Evolutionary conservation across 2,888 invertebrate species (phyloP).

Genomic region (Eupeodes latifasciatus): DNA sequence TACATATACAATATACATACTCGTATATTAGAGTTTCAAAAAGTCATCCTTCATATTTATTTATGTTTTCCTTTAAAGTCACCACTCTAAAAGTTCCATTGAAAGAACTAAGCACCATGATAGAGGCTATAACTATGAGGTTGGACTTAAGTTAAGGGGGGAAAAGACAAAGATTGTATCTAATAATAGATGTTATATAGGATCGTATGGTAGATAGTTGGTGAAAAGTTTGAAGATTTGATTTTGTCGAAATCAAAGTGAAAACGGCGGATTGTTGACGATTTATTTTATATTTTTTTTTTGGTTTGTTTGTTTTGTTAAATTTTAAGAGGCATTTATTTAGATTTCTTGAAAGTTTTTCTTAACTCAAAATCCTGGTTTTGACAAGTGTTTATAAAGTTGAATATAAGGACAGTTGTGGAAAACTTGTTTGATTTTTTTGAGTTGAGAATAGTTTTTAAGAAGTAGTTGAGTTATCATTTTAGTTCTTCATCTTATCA

Average conservation of each 20-base stretch:
- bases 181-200: neutral
- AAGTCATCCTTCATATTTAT: conserved; percentile 56
- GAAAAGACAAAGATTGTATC: neutral
- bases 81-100: neutral
- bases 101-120: neutral
- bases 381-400: neutral
- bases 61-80: conserved; percentile 12
- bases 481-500: too few relatives aligned
- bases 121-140: neutral
- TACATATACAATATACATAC: too few relatives aligned
- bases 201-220: neutral
- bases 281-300: neutral
- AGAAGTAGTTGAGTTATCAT: too few relatives aligned
- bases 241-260: neutral
- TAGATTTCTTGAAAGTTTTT: conserved; percentile 1
- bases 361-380: neutral
- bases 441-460: too few relatives aligned
- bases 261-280: neutral
- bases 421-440: too few relatives aligned
- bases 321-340: neutral
- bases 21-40: conserved; percentile 20
- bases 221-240: conserved; percentile 1
- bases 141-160: neutral
- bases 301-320: neutral
- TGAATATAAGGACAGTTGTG: too few relatives aligned